Evolutionary conservation across 2,888 invertebrate genomes (phyloP), one percentile per base, ranked within the genome.

Genomic region (Subacronicta megacephala): DNA sequence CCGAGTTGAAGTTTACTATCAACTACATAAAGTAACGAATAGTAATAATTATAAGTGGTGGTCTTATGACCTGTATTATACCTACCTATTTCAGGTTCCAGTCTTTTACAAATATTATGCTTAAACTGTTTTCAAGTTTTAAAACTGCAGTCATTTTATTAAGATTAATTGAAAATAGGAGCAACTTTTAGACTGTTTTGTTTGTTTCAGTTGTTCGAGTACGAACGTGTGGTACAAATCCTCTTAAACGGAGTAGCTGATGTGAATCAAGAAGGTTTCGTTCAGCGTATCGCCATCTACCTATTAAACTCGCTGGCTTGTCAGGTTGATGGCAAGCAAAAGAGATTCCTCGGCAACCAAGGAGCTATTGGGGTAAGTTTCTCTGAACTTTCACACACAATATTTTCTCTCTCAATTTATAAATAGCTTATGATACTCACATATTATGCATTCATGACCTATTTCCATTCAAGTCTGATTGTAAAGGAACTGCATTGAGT

Each of bases 271-370:
- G 98, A 98, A 87, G 97, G 98, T 35, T 98, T 99, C 86, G 98
- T 99, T 9, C 99, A 98, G 85, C 96, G 99, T 66, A 98, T 99
- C 79, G 98, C 98, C 17, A 98, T 99, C 76, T 99, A 98, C 90
- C 95, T 99, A 72, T 95, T 99, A 52, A 99, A 99, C 91, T 98
- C 98, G 0, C 95, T 99, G 71, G 99, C 99, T 6, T 99, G 99
- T 88, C 99, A 99, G 91, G 99, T 99, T 7, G 98, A 99, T 84
- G 98, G 98, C 17, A 95, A 95, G 56, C 98, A 99, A 86, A 99
- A 99, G 86, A 96, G 97, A 44, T 96, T 98, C 80, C 95, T 99
- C 29, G 99, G 99, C 42, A 97, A 98, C 88, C 94, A 98, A 52
- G 98, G 98, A 56, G 98, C 98, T 41, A 97, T 98, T 79, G 95